Base-by-base conservation (phyloP, 2,888 invertebrate species). In the Agrochola circellaris region DNA sequence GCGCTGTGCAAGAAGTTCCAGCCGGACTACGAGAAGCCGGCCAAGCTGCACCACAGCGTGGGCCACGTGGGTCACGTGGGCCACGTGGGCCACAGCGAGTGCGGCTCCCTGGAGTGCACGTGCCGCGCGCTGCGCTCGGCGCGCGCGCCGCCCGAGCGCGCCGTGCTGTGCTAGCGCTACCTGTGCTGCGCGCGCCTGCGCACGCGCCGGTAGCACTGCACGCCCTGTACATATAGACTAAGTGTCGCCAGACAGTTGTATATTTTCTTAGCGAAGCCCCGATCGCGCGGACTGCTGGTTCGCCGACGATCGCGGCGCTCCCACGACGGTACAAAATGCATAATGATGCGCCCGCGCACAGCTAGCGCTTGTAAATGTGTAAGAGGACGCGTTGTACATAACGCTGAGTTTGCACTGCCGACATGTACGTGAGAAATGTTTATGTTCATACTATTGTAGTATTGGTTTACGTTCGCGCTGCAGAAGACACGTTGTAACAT, bases 1-100 rank as follows among this genome's bases (percentile, higher is more conserved):
- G 96, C 96, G 89, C 94, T 96, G 71, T 97, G 97, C 94, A 96
- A 97, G 94, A 96, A 97, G 93, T 97, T 97, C 94, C 97, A 96
- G 93, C 95, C 96, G 74, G 96, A 96, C 93, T 95, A 96, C 94
- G 95, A 95, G 94, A 95, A 96, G 94, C 96, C 96, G 54, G 95
- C 95, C 66, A 94, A 91, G 91, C 90, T 95, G 85, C 93, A 87
- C 81, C 86, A 81, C 64, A 56, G 34, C 20, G 77, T 65, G 64
- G 56, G 88, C 73, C 77, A 65, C 26, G 65, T 65, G n/a, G 26
- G 45, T 2, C 65, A 65, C 26, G 65, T 65, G n/a, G 26, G 45
- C 1, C 65, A 65, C 23, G 66, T 66, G 26, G 20, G 66, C 5
- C 66, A 82, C 81, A 81, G 86, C 84, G 80, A 83, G 89, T 87